Base-by-base conservation (phyloP, 2,888 invertebrate genomes). In the Cylindroiulus punctatus region DNA sequence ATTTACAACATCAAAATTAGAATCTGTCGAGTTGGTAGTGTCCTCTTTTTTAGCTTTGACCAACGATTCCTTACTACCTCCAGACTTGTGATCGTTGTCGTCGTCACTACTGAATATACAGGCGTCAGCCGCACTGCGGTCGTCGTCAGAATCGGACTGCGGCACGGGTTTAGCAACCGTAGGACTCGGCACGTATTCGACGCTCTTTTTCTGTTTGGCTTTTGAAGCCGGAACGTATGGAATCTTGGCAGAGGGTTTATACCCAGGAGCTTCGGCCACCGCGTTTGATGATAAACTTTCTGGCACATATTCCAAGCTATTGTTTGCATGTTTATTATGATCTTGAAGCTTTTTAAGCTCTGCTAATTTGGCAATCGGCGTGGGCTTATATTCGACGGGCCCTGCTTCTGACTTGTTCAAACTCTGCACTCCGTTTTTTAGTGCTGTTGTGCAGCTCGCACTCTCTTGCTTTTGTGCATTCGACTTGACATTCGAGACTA, bases 341-440 rank as follows among this genome's bases (percentile, higher is more conserved):
- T 22, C 57, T 26, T 90, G 30, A 91, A 91, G 87, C 86, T 91
- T 92, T 87, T 91, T 91, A 44, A 94, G 90, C 90, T 94, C 93
- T 0, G 93, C 52, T 44, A 84, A n/a, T 84, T 84, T 84, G 30
- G 84, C 91, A 89, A 94, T 94, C 0, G 94, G 94, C 1, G 94
- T 94, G 36, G 94, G 94, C 89, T 93, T 94, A 89, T 94, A 94
- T n/a, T 90, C 88, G 19, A 85, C 82, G 17, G 36, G 57, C n/a
- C 86, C 76, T 17, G 44, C 19, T 30, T 44, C 40, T 57, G 65
- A 22, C 8, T 5, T 26, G 65, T 26, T 92, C 90, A 0, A 92
- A 92, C 88, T 91, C 86, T 30, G 82, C 44, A 32, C 22, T 0
- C 65, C 65, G 5, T 65, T 65, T 1, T 65, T 65, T 5, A 65